phyloP scores from a whole-genome alignment of 2,888 invertebrate genomes.

The Plagiodera versicolora region DNA sequence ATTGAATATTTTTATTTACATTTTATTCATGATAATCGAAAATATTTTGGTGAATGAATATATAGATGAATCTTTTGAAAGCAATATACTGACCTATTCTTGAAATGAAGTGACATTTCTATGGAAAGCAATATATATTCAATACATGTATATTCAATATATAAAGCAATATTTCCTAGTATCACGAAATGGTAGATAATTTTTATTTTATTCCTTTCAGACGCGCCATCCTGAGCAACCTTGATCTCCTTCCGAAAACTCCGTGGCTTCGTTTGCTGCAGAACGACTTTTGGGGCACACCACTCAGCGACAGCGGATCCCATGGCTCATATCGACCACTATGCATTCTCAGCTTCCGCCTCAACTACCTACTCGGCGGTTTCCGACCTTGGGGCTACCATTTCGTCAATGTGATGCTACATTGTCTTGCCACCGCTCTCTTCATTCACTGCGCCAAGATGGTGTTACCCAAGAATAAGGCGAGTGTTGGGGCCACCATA shows the following conservation, averaged over 20 bases:
- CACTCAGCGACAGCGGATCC: constrained; percentile 87
- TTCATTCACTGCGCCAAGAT: constrained; percentile 77
- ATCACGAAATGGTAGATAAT: too few species aligned
- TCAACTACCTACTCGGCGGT: constrained; percentile 90
- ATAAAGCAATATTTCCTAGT: too few species aligned
- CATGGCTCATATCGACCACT: constrained; percentile 97
- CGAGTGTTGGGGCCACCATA: constrained; percentile 69
- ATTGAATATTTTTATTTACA: too few species aligned
- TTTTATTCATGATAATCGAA: too few species aligned
- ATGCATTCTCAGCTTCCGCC: constrained; percentile 92
- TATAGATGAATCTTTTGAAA: too few species aligned
- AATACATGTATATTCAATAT: too few species aligned
- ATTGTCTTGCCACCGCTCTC: constrained; percentile 81
- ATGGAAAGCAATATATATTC: too few species aligned
- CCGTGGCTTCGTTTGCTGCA: constrained; percentile 80
- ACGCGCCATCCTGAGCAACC: constrained; percentile 93
- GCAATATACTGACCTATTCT: too few species aligned
- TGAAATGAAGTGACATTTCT: too few species aligned
- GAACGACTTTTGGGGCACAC: constrained; percentile 99
- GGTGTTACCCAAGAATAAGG: constrained; percentile 65
- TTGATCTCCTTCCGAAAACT: constrained; percentile 84
- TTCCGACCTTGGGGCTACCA: constrained; percentile 93
- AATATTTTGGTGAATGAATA: too few species aligned
- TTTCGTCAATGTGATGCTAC: constrained; percentile 85
- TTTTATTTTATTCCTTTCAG: too few species aligned